phyloP scores from a whole-genome alignment of 1,140 invertebrate species.

The Chlorops oryzae region DNA sequence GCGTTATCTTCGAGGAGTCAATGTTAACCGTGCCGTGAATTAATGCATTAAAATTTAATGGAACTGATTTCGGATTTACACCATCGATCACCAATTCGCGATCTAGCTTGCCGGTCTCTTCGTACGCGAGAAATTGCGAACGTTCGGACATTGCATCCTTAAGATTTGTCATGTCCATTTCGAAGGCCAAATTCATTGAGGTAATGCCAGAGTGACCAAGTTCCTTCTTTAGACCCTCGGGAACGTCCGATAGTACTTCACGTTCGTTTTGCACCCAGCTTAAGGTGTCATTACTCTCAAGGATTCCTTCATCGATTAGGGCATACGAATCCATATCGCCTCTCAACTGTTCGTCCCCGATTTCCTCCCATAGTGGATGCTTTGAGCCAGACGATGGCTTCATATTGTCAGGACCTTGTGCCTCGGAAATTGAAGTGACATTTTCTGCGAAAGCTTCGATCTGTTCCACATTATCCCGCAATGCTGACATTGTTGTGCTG shows the following conservation, averaged over 20 bases:
- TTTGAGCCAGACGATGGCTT: no score
- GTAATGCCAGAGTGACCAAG: constrained; percentile 31
- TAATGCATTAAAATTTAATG: constrained; percentile 30
- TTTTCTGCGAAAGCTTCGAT: constrained; percentile 12
- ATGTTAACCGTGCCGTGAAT: constrained; percentile 30
- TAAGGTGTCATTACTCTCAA: no score
- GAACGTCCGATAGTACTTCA: no score
- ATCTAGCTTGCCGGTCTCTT: no score
- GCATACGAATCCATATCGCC: no score
- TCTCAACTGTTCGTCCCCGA: no score
- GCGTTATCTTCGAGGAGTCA: constrained; percentile 23
- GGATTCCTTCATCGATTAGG: no score
- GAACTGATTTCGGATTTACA: constrained; percentile 10
- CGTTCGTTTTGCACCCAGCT: no score
- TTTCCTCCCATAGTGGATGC: no score
- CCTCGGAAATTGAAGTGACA: no score
- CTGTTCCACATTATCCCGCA: constrained; percentile 21
- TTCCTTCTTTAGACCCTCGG: constrained; percentile 17
- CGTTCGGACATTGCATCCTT: constrained; percentile 17
- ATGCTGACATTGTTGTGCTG: constrained; percentile 22
- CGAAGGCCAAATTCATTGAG: constrained; percentile 37
- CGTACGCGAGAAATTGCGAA: no score
- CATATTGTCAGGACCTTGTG: no score
- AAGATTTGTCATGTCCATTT: constrained; percentile 40
- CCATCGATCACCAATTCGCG: background rate